A percentile compares a stretch with the other conserved stretches of the same genome.
phyloP scores from a whole-genome alignment of 1,140 invertebrate species.

The Euwallacea fornicatus region DNA sequence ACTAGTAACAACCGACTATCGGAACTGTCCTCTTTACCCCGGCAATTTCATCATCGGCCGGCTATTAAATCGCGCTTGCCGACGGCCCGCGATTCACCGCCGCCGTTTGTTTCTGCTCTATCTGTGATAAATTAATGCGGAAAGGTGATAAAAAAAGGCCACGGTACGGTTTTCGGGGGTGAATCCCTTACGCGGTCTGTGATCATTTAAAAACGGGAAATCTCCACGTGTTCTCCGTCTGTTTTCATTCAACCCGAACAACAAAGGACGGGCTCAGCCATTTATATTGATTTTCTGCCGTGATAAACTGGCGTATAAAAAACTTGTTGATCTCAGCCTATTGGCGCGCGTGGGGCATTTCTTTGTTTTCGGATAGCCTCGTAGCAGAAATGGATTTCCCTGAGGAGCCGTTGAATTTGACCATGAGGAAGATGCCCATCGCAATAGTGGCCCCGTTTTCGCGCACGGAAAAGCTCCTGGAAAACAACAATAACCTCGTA shows the following conservation, averaged over 20 bases:
- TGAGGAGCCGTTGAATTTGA: constrained; percentile 55
- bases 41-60: constrained; percentile 35
- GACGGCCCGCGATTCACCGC: constrained; percentile 9
- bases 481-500: constrained; percentile 35
- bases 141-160: constrained; percentile 15
- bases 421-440: constrained; percentile 56
- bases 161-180: too few species aligned
- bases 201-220: constrained; percentile 5
- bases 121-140: neutral
- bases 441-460: constrained; percentile 50
- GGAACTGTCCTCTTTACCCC: constrained; percentile 38
- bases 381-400: constrained; percentile 39
- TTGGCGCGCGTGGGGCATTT: constrained; percentile 22
- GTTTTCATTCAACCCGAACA: constrained; percentile 51
- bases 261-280: constrained; percentile 53
- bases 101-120: neutral
- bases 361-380: constrained; percentile 15
- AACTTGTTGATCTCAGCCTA: constrained; percentile 55
- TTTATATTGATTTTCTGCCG: constrained; percentile 55
- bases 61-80: constrained; percentile 36
- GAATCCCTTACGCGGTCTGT: neutral
- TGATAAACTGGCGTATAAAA: constrained; percentile 54
- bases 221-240: constrained; percentile 48
- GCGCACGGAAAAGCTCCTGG: constrained; percentile 30
- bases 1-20: constrained; percentile 43